Conservation (phyloP, 2,888 invertebrate genomes). For the Erebia palarica region DNA sequence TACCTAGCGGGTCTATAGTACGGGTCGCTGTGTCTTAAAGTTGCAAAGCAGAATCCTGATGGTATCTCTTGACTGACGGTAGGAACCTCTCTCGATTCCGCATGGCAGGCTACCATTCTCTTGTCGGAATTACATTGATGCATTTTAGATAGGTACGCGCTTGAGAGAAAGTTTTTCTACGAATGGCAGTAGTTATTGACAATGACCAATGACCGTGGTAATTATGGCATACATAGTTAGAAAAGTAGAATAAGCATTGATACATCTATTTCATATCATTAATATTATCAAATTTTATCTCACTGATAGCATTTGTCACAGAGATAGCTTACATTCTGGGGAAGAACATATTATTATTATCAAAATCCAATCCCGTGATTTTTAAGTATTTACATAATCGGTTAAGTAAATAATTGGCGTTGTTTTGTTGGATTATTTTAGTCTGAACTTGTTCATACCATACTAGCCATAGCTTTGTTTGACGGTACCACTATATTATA, state of each 20-base stretch:
- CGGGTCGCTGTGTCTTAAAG: constrained; percentile 21
- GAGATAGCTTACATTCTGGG: too few species aligned
- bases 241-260: neutral
- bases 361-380: too few species aligned
- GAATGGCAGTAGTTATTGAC: constrained; percentile 15
- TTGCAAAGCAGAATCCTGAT: constrained; percentile 21
- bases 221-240: constrained; percentile 7
- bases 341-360: too few species aligned
- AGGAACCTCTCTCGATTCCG: constrained; percentile 19
- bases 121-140: constrained; percentile 22
- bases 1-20: constrained; percentile 7
- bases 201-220: constrained; percentile 12
- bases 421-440: too few species aligned
- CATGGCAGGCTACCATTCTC: constrained; percentile 19
- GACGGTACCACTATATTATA: too few species aligned
- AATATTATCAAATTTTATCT: neutral
- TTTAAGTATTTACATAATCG: too few species aligned
- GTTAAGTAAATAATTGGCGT: too few species aligned
- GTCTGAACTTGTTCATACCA: too few species aligned
- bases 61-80: constrained; percentile 20
- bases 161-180: constrained; percentile 21
- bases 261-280: neutral
- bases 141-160: constrained; percentile 21
- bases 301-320: too few species aligned
- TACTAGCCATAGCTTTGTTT: too few species aligned